Percentiles rank a stretch among this genome's conserved stretches.
Conservation (phyloP, 2,888 invertebrate species). For the Pseudococcus longispinus region DNA sequence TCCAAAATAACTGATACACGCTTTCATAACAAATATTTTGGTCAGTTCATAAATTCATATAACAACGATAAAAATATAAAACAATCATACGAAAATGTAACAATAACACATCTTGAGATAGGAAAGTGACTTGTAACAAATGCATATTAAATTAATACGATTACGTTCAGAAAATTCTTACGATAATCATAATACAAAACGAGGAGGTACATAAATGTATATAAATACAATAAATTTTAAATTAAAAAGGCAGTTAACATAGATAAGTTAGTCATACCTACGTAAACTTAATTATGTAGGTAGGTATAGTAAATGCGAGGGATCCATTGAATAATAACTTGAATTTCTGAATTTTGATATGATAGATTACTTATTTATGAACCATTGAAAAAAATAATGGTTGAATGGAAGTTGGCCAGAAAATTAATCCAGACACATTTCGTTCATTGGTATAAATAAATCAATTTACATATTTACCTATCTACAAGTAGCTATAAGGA, state of each 20-base stretch:
- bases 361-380: background rate
- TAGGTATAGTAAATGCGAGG: background rate
- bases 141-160: background rate
- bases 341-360: background rate
- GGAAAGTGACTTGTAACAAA: background rate
- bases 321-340: background rate
- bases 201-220: background rate
- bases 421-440: background rate
- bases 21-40: background rate
- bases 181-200: background rate
- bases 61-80: constrained; percentile 30
- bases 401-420: background rate
- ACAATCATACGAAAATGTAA: background rate
- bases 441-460: background rate
- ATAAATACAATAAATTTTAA: background rate
- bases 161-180: background rate
- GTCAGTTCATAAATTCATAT: constrained; percentile 13
- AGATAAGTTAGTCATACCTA: background rate
- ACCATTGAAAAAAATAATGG: background rate
- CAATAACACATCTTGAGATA: background rate
- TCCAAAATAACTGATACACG: background rate
- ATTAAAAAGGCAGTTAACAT: background rate
- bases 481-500: too few relatives aligned
- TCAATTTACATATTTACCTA: too few relatives aligned
- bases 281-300: background rate